phyloP scores from a whole-genome alignment of 1,140 invertebrate genomes.

The Solen grandis region DNA sequence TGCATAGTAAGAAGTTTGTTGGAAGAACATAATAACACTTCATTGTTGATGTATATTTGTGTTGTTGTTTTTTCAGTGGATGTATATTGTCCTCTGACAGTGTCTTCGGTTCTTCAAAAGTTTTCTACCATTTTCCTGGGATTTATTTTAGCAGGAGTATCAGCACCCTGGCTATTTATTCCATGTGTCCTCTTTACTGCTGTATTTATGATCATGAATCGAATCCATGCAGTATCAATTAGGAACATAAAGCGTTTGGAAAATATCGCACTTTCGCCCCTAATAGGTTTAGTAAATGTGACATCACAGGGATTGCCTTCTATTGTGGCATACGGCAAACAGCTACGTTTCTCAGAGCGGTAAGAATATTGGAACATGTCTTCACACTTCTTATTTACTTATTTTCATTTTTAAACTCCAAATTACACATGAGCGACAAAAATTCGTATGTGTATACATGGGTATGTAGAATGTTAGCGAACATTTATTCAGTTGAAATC shows the following conservation, averaged over 20 bases:
- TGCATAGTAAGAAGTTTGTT: too few species aligned
- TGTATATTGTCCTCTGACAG: too few species aligned
- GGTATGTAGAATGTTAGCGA: neutral
- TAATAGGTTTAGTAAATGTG: too few species aligned
- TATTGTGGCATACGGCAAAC: slow-evolving; percentile 83
- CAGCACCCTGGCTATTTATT: slow-evolving; percentile 37
- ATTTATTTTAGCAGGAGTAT: too few species aligned
- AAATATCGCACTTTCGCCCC: slow-evolving; percentile 82
- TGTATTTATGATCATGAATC: slow-evolving; percentile 27
- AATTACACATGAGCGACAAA: neutral
- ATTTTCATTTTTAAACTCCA: neutral
- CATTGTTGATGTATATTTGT: too few species aligned
- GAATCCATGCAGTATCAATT: slow-evolving; percentile 5
- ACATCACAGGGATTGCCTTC: slow-evolving; percentile 82
- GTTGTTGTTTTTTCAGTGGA: too few species aligned
- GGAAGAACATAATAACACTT: too few species aligned
- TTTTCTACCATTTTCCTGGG: too few species aligned
- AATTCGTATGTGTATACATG: neutral
- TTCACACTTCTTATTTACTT: neutral
- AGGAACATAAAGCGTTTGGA: slow-evolving; percentile 83
- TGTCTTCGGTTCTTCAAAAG: too few species aligned
- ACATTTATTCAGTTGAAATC: neutral
- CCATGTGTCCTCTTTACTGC: slow-evolving; percentile 12
- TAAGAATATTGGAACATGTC: neutral
- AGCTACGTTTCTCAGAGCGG: slow-evolving; percentile 79